Evolutionary conservation across 2,888 invertebrate genomes (phyloP), one percentile per base, ranked within the genome.

Genomic region (Hyposoter dolosus): DNA sequence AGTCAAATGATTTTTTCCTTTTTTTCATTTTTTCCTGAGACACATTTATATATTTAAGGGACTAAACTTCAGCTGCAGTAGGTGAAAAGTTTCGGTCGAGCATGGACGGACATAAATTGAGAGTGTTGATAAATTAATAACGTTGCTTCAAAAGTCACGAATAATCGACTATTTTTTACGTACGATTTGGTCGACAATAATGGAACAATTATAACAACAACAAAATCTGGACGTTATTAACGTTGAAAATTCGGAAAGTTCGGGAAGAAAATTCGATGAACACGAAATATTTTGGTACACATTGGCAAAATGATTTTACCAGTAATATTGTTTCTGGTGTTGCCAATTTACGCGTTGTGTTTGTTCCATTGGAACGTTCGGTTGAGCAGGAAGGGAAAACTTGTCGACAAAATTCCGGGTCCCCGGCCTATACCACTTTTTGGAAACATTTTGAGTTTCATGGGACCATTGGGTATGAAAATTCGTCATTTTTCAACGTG

Each of bases 351-450:
- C 0, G 43, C 80, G 1, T 23, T 90, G 35, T 86, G 86, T 19
- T 12, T 83, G 0, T 85, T 90, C 50, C 89, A 90, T 28, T 81
- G 82, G 76, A 32, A 72, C 12, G 65, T 89, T 50, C 87, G 88
- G 50, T 82, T 88, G 94, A 92, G 92, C 43, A 60, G 77, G 74
- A 78, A 53, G 50, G 92, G 90, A 4, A 86, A 90, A 68, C 84
- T 92, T 2, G 88, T 93, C 2, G 88, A 90, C 56, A 91, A 88
- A 90, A 91, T 94, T 77, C 93, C 94, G 0, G 94, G 94, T 5
- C 92, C 92, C 0, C 89, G 86, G 28, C 89, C 90, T 0, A 84
- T 89, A 76, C 93, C 93, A 0, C 71, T 94, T 19, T 82, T 93
- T 17, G 94, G 94, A 47, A 93, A 93, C 79, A 82, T 90, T 6